A percentile compares a stretch with the other conserved stretches of the same genome.
phyloP scores from a whole-genome alignment of 1,140 invertebrate species.

The Homarus americanus region DNA sequence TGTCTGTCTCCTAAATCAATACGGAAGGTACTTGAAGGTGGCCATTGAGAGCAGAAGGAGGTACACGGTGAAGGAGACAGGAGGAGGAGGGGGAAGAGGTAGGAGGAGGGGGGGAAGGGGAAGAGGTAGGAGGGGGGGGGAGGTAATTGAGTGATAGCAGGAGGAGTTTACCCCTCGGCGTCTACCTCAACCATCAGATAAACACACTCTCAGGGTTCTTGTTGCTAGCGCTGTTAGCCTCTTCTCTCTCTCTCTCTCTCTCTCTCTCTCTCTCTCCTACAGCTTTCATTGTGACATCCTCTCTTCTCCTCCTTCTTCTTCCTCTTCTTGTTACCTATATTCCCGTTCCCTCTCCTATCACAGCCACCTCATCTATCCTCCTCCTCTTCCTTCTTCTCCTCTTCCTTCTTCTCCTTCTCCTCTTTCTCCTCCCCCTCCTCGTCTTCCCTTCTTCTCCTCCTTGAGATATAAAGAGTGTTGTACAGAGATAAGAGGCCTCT shows the following conservation, averaged over 20 bases:
- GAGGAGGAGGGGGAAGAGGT: too few species aligned
- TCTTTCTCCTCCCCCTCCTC: background rate
- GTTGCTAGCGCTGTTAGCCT: background rate
- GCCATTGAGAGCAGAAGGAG: too few species aligned
- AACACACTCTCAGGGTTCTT: background rate
- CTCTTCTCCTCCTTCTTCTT: too few species aligned
- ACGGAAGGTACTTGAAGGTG: too few species aligned
- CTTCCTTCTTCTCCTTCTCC: background rate
- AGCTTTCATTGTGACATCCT: too few species aligned
- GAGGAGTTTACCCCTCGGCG: background rate
- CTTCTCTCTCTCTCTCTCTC: too few species aligned
- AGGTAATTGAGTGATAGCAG: too few species aligned
- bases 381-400: background rate
- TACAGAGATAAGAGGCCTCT: background rate
- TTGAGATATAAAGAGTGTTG: background rate
- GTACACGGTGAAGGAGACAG: too few species aligned
- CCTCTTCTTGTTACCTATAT: too few species aligned
- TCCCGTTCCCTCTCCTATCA: background rate
- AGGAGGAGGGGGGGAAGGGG: background rate
- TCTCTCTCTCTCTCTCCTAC: too few species aligned
- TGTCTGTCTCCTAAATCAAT: too few species aligned
- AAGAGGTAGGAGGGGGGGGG: background rate
- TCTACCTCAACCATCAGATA: slow-evolving; percentile 2
- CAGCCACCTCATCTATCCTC: too few species aligned
- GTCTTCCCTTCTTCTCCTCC: background rate